A percentile compares a stretch with the other conserved stretches of the same genome.
Conservation (phyloP, 64 coral and sea anemone species). For the Dendronephthya gigantea region DNA sequence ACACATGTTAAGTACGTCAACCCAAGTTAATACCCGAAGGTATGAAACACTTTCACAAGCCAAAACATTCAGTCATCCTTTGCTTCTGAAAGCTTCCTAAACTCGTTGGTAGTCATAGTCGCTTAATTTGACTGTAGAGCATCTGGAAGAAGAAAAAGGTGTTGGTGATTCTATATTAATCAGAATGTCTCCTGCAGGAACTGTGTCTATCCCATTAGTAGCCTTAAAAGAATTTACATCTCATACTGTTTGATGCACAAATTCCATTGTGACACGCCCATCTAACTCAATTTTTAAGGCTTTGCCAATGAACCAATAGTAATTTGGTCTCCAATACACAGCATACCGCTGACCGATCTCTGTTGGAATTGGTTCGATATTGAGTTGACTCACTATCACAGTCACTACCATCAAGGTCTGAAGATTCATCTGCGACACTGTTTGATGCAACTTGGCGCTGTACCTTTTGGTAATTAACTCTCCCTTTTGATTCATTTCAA, state of each 20-base stretch:
- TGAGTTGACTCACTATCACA: constrained; percentile 28
- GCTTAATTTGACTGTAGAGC: constrained; percentile 36
- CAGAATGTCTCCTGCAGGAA: constrained; percentile 33
- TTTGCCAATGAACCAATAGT: constrained; percentile 47
- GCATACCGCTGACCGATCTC: constrained; percentile 47
- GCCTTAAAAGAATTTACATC: constrained; percentile 33
- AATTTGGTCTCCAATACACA: constrained; percentile 43
- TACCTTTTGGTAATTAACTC: constrained; percentile 47
- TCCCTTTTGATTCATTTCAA: constrained; percentile 29
- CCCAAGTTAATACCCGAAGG: background rate
- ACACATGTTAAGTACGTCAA: no score
- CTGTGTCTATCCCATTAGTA: constrained; percentile 33
- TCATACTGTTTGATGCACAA: constrained; percentile 44
- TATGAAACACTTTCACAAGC: constrained; percentile 18
- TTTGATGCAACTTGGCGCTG: constrained; percentile 22
- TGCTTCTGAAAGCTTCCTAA: constrained; percentile 37
- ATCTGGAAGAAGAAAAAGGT: constrained; percentile 42
- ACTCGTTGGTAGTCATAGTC: constrained; percentile 31
- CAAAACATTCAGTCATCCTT: constrained; percentile 20
- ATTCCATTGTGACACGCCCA: constrained; percentile 39
- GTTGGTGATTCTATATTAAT: constrained; percentile 35
- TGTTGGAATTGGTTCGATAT: background rate
- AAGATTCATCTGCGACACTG: constrained; percentile 1
- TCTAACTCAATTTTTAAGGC: constrained; percentile 34
- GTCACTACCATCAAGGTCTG: constrained; percentile 7